Evolutionary conservation across 1,140 invertebrate species (phyloP), one percentile per base, ranked within the genome.

Genomic region (Drosophila gunungcola): DNA sequence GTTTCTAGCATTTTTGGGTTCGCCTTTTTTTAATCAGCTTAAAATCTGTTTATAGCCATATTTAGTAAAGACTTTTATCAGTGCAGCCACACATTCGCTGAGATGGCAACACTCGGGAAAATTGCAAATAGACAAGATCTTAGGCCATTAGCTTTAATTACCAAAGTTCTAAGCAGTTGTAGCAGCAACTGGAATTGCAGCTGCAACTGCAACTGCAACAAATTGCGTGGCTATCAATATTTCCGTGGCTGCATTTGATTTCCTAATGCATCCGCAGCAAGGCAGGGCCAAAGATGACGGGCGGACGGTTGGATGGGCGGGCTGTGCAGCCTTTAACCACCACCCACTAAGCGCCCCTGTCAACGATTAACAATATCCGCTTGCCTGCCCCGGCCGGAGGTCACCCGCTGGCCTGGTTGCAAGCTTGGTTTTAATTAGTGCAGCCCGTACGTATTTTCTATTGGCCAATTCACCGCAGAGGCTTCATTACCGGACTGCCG

Each of bases 391-490:
- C 21, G 49, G 39, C 76, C 72, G 64, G 25, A 41, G 55, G 45
- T 53, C 27, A 62, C 34, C 49, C 62, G 36, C 49, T 70, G 67
- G 77, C 68, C 58, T 45, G 78, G 62, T 76, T 72, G 62, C 42
- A 65, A 61, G 80, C 84, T 84, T 82, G 83, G 64, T 90, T 91
- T 91, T 91, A 91, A 91, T 91, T 91, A 91, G 89, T 82, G 74
- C 83, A 75, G 68, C 73, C 62, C 72, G 49, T 79, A 73, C 67
- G 64, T 80, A 76, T 76, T 82, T 85, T 78, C 83, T 80, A 91
- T 91, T 85, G 81, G 75, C 89, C 89, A 91, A 91, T 91, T 91
- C 68, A 91, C 65, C 61, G 64, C 89, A 91, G 89, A 73, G 77
- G 80, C 81, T 85, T 90, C 86, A 82, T 82, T 73, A 82, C 67